Evolutionary conservation across 92 coral and sea anemone genomes (phyloP), one percentile per base, ranked within the genome.

Genomic region (Parazoanthus atlanticus): DNA sequence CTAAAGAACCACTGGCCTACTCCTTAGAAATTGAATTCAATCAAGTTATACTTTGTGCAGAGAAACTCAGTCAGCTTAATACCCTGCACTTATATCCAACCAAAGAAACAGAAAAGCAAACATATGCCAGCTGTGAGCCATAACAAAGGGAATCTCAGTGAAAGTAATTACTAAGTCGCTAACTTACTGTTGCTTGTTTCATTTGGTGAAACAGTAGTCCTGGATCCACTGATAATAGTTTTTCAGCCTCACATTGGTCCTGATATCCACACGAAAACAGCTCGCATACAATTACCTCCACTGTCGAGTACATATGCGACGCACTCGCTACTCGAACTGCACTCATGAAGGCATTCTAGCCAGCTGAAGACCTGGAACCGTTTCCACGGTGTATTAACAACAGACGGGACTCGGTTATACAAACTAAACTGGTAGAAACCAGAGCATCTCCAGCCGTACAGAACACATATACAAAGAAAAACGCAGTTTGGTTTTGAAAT

Each of bases 191-290:
- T 43, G 41, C 17, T 23, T 77, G 56, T 77, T 46, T 77, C 58
- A 77, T 77, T 47, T 78, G 82, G 67, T 78, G 82, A 47, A 78
- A 78, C 66, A 78, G n/a, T 29, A 29, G 82, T 52, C 33, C 66
- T 23, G 82, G 61, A 78, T 47, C 66, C 33, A 78, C 65, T 15
- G 23, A 21, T 8, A 78, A 17, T 21, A 52, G 3, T 12, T 78
- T 47, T 9, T 30, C 82, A 78, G 82, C 66, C 23, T 47, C 34
- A 41, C 34, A 26, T 29, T 11, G 65, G 82, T 78, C 66, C 38
- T 28, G 64, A n/a, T 43, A 78, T 8, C 82, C 82, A 47, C 82
- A 78, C 64, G 82, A 26, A 41, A 47, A 78, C 21, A 78, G 38
- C 82, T 47, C 64, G 40, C 82, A 78, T 43, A 11, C 19, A 26